phyloP scores from a whole-genome alignment of 2,888 invertebrate genomes.

The Drosophila longiperda region DNA sequence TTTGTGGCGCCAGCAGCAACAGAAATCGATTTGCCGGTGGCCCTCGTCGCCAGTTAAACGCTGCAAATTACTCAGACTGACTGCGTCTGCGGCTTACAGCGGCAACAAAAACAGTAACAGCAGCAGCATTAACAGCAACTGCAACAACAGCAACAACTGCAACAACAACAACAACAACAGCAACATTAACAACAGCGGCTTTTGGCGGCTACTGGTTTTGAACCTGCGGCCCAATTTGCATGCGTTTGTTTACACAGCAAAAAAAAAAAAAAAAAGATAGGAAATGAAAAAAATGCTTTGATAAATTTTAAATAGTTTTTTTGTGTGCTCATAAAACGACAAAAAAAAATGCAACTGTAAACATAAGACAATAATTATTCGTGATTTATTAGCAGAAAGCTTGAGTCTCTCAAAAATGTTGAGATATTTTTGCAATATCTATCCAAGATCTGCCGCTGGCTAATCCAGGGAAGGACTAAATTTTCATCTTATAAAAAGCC shows the following conservation, averaged over 20 bases:
- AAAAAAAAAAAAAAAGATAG: not conserved
- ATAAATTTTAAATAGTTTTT: not conserved
- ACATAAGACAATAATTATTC: not conserved
- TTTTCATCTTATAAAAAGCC: not conserved
- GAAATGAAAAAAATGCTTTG: not conserved
- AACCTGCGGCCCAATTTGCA: conserved; percentile 70
- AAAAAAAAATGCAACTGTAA: not conserved
- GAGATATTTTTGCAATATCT: too few relatives aligned
- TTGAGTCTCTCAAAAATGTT: not conserved
- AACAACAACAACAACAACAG: not conserved
- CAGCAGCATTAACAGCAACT: conserved; percentile 9
- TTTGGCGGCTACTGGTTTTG: conserved; percentile 72
- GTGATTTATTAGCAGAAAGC: not conserved
- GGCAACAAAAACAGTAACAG: conserved; percentile 1
- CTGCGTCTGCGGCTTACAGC: conserved; percentile 28
- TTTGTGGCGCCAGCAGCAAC: conserved; percentile 70
- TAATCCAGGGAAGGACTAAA: not conserved
- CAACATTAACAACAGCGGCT: conserved; percentile 6
- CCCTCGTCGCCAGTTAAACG: conserved; percentile 74
- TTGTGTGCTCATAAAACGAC: not conserved
- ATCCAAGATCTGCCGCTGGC: not conserved
- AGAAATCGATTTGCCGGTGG: conserved; percentile 78
- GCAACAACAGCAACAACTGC: not conserved
- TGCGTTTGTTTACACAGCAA: conserved; percentile 47
- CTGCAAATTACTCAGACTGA: conserved; percentile 65